Evolutionary conservation across 92 coral and sea anemone genomes (phyloP), one percentile per base, ranked within the genome.

Genomic region (Chrysogorgia sp.): DNA sequence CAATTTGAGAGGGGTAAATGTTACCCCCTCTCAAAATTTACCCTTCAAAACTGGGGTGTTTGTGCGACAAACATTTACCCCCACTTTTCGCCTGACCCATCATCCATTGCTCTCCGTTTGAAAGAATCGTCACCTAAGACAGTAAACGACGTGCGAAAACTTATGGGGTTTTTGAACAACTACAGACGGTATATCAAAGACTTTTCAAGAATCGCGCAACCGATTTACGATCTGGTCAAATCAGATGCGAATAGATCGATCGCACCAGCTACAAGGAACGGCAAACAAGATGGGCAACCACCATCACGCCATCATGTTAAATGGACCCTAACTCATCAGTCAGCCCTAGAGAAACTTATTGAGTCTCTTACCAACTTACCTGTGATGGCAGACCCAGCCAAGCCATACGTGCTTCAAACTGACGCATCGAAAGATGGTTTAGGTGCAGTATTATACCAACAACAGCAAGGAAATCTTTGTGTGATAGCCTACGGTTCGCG

Each of bases 141-240:
- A 23, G 84, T 86, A 3, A 78, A 57, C 35, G 90, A 86, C 24
- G 81, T 86, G 50, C 45, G 81, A 40, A 86, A 71, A 69, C 80
- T 82, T n/a, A 81, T 75, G 86, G 90, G 90, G 10, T 82, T 86
- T 49, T 77, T 86, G 60, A 86, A 80, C 71, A 80, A 79, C 43
- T 85, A 85, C 76, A n/a, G 88, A 33, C 45, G 86, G 50, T 81
- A 86, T 65, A 72, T 86, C 66, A 40, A 57, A 71, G 48, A 81
- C 61, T 81, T 86, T 62, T 58, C 83, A 28, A 69, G 40, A 58
- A 82, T 76, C 20, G 70, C 81, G 24, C 57, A 76, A 34, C 86
- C 86, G 10, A 82, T 82, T 22, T 86, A 86, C 35, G 80, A 82
- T 61, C 71, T 86, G 48, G 64, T 86, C 67, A 81, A 68, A 50